Evolutionary conservation across 2,797 vertebrate species (phyloP).

Genomic region (Lacerta agilis): DNA sequence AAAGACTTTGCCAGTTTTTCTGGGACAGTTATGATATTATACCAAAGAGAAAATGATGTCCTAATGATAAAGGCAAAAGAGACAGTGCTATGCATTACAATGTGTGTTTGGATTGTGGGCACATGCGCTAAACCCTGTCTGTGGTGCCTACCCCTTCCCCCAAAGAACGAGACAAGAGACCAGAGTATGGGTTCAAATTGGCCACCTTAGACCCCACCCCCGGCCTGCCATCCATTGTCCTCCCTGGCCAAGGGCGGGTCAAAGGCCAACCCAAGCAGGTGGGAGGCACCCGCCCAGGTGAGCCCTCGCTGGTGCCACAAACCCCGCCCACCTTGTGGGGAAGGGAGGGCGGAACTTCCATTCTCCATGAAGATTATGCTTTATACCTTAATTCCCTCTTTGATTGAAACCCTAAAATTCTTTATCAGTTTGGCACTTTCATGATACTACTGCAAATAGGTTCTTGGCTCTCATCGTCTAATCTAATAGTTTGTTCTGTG

Average conservation of each 20-base stretch:
- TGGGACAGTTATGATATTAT: not conserved
- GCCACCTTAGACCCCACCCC: too few species aligned
- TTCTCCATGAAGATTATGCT: slow-evolving; percentile 7
- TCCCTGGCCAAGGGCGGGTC: too few species aligned
- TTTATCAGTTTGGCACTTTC: slow-evolving; percentile 46
- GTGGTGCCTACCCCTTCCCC: too few species aligned
- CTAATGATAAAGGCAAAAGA: not conserved
- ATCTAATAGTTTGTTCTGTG: slow-evolving; percentile 57
- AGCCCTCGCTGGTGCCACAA: too few species aligned
- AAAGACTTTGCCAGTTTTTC: not conserved
- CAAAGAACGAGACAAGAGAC: too few species aligned
- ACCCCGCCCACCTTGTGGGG: too few species aligned
- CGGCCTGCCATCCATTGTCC: too few species aligned
- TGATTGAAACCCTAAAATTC: slow-evolving; percentile 49
- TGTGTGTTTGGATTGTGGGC: too few species aligned
- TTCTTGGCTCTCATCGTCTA: slow-evolving; percentile 34
- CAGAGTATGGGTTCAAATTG: too few species aligned
- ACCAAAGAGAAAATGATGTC: not conserved
- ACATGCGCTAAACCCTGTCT: too few species aligned
- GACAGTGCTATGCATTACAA: not conserved
- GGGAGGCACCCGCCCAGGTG: not conserved
- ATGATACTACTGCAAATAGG: slow-evolving; percentile 53
- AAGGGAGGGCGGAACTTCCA: too few species aligned
- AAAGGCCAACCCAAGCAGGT: too few species aligned
- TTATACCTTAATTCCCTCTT: slow-evolving; percentile 30